A percentile compares a stretch with the other conserved stretches of the same genome.
phyloP scores from a whole-genome alignment of 2,797 vertebrate species.

The Limnodromus scolopaceus region DNA sequence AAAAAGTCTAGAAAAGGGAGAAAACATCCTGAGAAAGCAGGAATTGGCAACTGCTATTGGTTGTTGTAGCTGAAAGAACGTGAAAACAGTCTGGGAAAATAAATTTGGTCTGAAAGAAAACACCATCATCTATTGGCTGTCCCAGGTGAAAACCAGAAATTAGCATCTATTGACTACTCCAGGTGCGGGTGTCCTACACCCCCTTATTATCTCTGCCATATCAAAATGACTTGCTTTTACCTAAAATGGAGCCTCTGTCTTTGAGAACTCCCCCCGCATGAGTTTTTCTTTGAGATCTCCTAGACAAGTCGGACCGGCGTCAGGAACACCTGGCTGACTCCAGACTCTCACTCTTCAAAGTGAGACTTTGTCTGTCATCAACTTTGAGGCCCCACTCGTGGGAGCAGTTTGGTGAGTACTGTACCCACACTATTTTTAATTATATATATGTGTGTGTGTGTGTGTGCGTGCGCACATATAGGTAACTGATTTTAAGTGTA shows the following conservation, averaged over 20 bases:
- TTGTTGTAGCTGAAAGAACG: not conserved
- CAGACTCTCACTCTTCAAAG: not conserved
- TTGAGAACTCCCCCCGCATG: not conserved
- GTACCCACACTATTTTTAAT: not conserved
- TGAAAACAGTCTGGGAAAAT: not conserved
- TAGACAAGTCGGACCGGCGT: not conserved
- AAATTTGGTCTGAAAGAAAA: not conserved
- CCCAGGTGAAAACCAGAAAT: not conserved
- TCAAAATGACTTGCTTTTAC: not conserved
- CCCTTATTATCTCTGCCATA: not conserved
- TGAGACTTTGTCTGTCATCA: not conserved
- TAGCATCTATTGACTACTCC: not conserved
- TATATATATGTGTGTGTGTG: rapidly evolving
- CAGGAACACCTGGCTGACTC: not conserved
- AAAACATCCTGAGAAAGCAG: not conserved
- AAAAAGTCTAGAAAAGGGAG: not conserved
- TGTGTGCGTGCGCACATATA: not conserved
- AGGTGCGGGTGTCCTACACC: not conserved
- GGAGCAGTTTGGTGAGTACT: not conserved
- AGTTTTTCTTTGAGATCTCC: not conserved
- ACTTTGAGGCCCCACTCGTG: not conserved
- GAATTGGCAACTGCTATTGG: not conserved
- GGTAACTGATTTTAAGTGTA: not conserved
- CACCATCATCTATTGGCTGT: not conserved
- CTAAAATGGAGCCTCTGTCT: not conserved